Conservation (phyloP, 1,140 invertebrate species). For the Drosophila leontia region DNA sequence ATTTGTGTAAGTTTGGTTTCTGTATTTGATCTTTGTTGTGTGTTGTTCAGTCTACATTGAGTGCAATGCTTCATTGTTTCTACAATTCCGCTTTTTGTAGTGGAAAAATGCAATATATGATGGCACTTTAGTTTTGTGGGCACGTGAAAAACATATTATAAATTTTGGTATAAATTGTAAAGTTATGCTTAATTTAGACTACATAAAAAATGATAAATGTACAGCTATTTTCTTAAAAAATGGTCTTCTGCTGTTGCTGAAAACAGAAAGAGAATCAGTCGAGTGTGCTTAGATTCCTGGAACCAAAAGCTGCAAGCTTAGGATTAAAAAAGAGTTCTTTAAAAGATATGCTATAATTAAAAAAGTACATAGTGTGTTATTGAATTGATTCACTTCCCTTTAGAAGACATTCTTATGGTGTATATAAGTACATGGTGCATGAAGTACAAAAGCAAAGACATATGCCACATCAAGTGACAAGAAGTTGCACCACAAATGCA, state of each 20-base stretch:
- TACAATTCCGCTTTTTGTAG: constrained; percentile 18
- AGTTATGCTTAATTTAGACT: neutral
- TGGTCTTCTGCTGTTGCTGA: too few species aligned
- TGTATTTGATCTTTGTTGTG: constrained; percentile 27
- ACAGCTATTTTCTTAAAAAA: neutral
- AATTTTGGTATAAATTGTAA: neutral
- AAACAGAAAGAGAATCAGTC: too few species aligned
- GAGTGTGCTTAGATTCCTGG: too few species aligned
- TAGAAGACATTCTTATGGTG: constrained; percentile 42
- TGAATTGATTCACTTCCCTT: neutral
- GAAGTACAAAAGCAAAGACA: constrained; percentile 24
- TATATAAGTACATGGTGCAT: too few species aligned
- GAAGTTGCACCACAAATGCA: constrained; percentile 53
- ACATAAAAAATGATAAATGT: neutral
- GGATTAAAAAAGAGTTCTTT: too few species aligned
- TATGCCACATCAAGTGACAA: constrained; percentile 70
- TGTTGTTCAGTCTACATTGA: constrained; percentile 49
- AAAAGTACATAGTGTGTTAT: too few species aligned
- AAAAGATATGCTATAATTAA: too few species aligned
- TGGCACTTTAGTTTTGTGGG: constrained; percentile 19
- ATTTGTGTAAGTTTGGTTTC: constrained; percentile 51
- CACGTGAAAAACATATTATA: constrained; percentile 9
- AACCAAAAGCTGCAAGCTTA: too few species aligned
- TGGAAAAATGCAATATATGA: constrained; percentile 47
- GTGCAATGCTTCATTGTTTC: constrained; percentile 56